Percentiles rank a stretch among this genome's conserved stretches.
Conservation (phyloP, 1,140 invertebrate species). For the Pygmarrhopalites habei region DNA sequence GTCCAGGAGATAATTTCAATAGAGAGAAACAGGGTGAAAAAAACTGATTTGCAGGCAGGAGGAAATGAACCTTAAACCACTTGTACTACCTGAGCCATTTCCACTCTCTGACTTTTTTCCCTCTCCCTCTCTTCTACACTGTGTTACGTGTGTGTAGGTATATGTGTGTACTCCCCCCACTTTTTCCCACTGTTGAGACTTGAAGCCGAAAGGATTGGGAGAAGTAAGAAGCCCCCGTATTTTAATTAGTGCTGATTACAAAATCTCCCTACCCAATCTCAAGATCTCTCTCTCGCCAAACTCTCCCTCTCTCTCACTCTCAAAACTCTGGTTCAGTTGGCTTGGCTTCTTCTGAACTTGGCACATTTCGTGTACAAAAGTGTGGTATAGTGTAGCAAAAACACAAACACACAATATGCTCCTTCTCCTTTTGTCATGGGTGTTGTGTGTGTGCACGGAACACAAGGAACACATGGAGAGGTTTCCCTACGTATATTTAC, state of each 20-base stretch:
- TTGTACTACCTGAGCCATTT: conserved; percentile 29
- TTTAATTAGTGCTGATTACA: conserved; percentile 34
- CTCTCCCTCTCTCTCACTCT: conserved; percentile 4
- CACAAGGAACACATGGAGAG: too few species aligned
- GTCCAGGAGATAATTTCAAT: conserved; percentile 35
- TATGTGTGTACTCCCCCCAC: too few species aligned
- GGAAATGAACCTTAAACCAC: conserved; percentile 35
- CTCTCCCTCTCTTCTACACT: conserved; percentile 11
- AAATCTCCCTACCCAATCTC: conserved; percentile 23
- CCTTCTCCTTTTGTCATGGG: too few species aligned
- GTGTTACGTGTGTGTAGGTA: too few species aligned
- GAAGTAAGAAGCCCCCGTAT: conserved; percentile 27
- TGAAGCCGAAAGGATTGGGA: too few species aligned
- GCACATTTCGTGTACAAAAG: conserved; percentile 1
- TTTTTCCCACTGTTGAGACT: too few species aligned
- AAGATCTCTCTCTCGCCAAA: conserved; percentile 19
- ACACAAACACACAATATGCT: too few species aligned
- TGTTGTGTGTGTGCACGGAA: too few species aligned
- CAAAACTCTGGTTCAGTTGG: conserved; percentile 1
- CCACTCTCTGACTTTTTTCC: conserved; percentile 23
- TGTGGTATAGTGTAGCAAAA: too few species aligned
- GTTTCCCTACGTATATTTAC: too few species aligned
- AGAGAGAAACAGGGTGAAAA: too few species aligned
- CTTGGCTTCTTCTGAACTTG: conserved; percentile 10
- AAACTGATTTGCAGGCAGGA: conserved; percentile 36